Conservation (phyloP, 2,113 vertebrate genomes). For the Typhlomys cinereus region DNA sequence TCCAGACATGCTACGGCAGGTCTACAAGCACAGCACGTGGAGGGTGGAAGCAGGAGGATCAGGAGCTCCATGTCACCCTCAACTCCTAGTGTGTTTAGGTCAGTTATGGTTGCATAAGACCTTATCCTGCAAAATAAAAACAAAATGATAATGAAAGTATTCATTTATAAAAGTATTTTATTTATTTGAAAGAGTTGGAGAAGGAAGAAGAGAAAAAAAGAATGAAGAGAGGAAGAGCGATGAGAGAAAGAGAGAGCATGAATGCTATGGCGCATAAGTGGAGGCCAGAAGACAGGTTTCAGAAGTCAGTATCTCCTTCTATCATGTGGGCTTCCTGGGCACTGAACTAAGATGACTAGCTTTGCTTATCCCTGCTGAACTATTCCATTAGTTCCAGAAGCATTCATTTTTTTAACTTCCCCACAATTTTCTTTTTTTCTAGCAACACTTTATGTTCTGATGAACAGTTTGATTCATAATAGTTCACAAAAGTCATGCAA, state of each 20-base stretch:
- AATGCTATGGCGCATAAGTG: too few relatives aligned
- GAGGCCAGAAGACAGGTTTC: too few relatives aligned
- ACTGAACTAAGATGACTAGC: too few relatives aligned
- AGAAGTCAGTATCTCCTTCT: too few relatives aligned
- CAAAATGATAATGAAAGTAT: background rate
- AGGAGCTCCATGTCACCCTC: background rate
- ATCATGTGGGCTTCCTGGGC: too few relatives aligned
- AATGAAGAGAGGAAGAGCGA: too few relatives aligned
- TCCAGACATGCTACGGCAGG: background rate
- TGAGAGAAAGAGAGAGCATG: too few relatives aligned
- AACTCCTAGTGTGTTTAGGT: background rate
- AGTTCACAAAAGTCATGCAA: background rate
- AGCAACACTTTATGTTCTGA: slow-evolving; percentile 15
- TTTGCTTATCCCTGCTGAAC: too few relatives aligned
- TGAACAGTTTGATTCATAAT: background rate
- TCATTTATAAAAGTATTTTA: background rate
- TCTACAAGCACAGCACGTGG: background rate
- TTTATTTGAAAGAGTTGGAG: too few relatives aligned
- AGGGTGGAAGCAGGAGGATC: background rate
- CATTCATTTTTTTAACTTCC: background rate
- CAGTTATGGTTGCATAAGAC: background rate
- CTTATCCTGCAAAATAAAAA: background rate
- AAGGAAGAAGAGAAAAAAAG: too few relatives aligned
- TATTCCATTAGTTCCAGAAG: too few relatives aligned
- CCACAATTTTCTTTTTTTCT: slow-evolving; percentile 3